Conservation (phyloP, 1,140 invertebrate genomes). For the Drepana arcuata region DNA sequence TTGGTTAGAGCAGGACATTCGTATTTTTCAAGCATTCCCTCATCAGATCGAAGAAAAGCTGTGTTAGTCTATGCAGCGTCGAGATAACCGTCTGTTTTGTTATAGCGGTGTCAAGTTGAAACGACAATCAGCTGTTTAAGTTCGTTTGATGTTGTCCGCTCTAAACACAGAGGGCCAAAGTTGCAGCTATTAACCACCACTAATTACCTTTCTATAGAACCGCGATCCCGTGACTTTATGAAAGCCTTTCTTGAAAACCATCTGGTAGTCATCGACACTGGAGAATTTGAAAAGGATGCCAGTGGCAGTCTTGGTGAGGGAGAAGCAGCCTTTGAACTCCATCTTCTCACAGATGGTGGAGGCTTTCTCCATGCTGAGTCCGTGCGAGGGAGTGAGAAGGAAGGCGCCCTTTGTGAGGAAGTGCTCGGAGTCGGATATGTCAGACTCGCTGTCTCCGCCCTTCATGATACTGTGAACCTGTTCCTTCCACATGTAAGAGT, state of each 20-base stretch:
- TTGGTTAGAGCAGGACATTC: too few species aligned
- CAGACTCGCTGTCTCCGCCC: conserved; percentile 77
- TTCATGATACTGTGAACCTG: conserved; percentile 69
- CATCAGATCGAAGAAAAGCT: too few species aligned
- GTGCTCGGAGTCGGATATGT: conserved; percentile 76
- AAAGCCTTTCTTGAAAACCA: conserved; percentile 88
- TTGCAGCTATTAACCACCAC: too few species aligned
- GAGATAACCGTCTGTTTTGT: too few species aligned
- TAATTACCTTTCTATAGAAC: conserved; percentile 82
- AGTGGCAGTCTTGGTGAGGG: conserved; percentile 87
- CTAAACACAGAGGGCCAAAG: too few species aligned
- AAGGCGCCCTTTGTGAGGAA: conserved; percentile 83
- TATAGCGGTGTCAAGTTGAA: too few species aligned
- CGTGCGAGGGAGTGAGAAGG: conserved; percentile 85
- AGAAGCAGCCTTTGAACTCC: conserved; percentile 88
- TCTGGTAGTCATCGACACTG: conserved; percentile 86
- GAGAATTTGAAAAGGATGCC: conserved; percentile 91
- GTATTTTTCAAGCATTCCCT: too few species aligned
- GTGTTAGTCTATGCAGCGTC: too few species aligned
- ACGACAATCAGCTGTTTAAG: too few species aligned
- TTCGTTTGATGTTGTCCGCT: too few species aligned
- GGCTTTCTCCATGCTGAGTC: conserved; percentile 86
- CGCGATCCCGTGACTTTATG: conserved; percentile 85
- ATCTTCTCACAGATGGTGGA: conserved; percentile 90
- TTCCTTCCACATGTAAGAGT: conserved; percentile 69